Evolutionary conservation across 2,888 invertebrate genomes (phyloP).

Genomic region (Drosophila buzzatii): DNA sequence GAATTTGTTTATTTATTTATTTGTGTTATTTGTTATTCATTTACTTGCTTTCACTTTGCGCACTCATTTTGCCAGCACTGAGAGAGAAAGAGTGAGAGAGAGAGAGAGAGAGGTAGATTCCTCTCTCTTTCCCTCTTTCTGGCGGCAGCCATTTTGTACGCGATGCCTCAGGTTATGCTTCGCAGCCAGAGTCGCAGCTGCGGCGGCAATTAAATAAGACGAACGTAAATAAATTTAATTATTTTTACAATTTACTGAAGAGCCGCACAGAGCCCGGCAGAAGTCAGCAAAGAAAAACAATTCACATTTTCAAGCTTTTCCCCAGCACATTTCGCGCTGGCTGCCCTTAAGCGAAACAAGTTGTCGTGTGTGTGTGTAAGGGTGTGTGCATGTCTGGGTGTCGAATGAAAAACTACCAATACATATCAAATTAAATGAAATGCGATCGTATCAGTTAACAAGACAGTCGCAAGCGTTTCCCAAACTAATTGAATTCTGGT

Average conservation of each 20-base stretch:
- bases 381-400: slow-evolving; percentile 2
- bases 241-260: slow-evolving; percentile 71
- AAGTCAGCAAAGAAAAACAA: slow-evolving; percentile 76
- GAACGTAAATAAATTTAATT: slow-evolving; percentile 76
- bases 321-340: slow-evolving; percentile 23
- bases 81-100: background rate
- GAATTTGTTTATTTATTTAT: slow-evolving; percentile 59
- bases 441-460: slow-evolving; percentile 44
- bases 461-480: slow-evolving; percentile 45
- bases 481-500: slow-evolving; percentile 69
- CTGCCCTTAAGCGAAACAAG: slow-evolving; percentile 28
- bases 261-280: slow-evolving; percentile 29
- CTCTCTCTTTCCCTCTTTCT: slow-evolving; percentile 10
- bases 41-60: slow-evolving; percentile 59
- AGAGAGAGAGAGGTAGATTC: no score
- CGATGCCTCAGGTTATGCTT: slow-evolving; percentile 45
- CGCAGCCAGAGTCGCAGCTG: slow-evolving; percentile 47
- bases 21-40: slow-evolving; percentile 62
- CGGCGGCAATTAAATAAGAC: slow-evolving; percentile 68
- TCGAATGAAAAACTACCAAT: slow-evolving; percentile 54
- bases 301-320: slow-evolving; percentile 52
- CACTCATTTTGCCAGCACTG: slow-evolving; percentile 15
- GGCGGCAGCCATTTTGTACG: slow-evolving; percentile 44
- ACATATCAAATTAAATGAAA: slow-evolving; percentile 45
- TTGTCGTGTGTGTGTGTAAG: slow-evolving; percentile 8